Base-by-base conservation (phyloP, 64 coral and sea anemone genomes). In the Orbicella faveolata region DNA sequence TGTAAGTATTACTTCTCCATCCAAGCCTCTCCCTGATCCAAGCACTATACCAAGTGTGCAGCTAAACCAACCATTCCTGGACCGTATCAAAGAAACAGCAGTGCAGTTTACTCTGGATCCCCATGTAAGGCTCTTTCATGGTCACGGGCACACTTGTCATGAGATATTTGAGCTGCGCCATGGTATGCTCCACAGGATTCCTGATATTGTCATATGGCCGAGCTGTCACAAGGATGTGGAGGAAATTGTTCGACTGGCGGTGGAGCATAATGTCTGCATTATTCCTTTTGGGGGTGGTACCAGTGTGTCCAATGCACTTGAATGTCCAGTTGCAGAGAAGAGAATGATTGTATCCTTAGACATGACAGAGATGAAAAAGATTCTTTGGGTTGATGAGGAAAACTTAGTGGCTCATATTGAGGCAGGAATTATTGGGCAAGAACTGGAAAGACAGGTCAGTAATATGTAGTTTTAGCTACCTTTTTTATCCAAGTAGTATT, bases 231-330 rank as follows among this genome's bases (percentile, higher is more conserved):
- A 99, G 21, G 97, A 99, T 73, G 97, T 99, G 12, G 97, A 99
- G 52, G 37, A 75, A 33, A 93, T 99, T 21, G 94, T 99, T 0
- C 76, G 57, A 16, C 88, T 83, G 67, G 97, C 97, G 57, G 88
- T 93, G 44, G 79, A 91, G 25, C 90, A 74, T 88, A 90, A 95
- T 75, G 97, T 99, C 44, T 99, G 97, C 83, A 35, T 99, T 70
- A 99, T 99, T 79, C 97, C 97, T 23, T 99, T 99, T 91, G 97
- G 97, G n/a, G 97, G 97, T 17, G 97, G 97, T 61, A 99, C 97
- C 0, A 99, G 91, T 90, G 97, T 99, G 84, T 95, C 97, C 4
- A 93, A 83, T 89, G 97, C 97, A 3, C 63, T 99, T 34, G 91
- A 93, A 52, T 99, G 97, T 68, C 97, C 97, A 33, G 77, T 63